phyloP scores from a whole-genome alignment of 2,113 vertebrate genomes.

The Pachycephala philippinensis region DNA sequence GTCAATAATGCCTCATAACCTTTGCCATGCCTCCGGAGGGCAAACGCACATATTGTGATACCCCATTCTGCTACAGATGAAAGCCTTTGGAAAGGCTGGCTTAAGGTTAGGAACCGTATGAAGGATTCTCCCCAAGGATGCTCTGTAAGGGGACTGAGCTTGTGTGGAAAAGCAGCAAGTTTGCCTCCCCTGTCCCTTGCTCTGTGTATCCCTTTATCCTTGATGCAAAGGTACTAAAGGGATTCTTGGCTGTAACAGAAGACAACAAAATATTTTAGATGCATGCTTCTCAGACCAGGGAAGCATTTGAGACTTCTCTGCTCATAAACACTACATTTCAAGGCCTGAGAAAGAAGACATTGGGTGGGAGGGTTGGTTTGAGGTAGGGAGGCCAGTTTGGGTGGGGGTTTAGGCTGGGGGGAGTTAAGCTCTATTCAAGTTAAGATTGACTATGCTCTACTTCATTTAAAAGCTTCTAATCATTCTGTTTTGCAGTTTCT shows the following conservation, averaged over 20 bases:
- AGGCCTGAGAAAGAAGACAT: neutral
- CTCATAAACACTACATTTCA: constrained; percentile 1
- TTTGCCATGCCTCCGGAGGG: constrained; percentile 56
- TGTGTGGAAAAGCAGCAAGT: neutral
- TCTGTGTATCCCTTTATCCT: neutral
- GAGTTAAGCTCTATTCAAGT: neutral
- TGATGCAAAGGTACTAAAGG: constrained; percentile 4
- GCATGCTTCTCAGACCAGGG: neutral
- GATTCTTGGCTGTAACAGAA: constrained; percentile 7
- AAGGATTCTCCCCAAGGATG: constrained; percentile 14
- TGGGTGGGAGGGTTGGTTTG: too few relatives aligned
- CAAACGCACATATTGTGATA: constrained; percentile 53
- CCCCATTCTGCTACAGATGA: constrained; percentile 18
- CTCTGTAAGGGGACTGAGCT: neutral
- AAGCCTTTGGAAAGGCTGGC: constrained; percentile 51
- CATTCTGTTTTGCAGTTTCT: neutral
- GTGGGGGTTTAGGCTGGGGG: fast-evolving
- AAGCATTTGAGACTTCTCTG: neutral
- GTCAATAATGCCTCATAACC: constrained; percentile 68
- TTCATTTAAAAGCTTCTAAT: neutral
- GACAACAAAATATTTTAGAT: neutral
- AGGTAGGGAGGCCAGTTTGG: neutral
- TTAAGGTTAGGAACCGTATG: constrained; percentile 27
- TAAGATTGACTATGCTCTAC: neutral
- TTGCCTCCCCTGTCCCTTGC: neutral